phyloP scores from a whole-genome alignment of 2,888 invertebrate species.

The Caradrina kadenii region DNA sequence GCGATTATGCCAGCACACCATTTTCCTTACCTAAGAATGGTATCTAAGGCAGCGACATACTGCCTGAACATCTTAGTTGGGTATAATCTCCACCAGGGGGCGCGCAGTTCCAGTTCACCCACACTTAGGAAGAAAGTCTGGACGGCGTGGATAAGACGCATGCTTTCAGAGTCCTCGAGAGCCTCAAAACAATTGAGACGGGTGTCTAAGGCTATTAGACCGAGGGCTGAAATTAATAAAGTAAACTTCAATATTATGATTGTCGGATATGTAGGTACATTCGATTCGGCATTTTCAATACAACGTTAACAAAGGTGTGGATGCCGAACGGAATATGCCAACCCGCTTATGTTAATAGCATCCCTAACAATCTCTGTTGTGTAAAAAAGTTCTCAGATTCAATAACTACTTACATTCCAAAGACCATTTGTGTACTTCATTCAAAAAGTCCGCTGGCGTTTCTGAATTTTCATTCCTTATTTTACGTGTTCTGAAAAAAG shows the following conservation, averaged over 20 bases:
- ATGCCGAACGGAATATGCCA: too few relatives aligned
- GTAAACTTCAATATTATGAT: neutral
- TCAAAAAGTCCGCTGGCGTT: slow-evolving; percentile 92
- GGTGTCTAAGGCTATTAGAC: slow-evolving; percentile 92
- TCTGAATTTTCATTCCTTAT: slow-evolving; percentile 90
- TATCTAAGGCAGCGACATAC: slow-evolving; percentile 92
- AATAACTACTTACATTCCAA: slow-evolving; percentile 92
- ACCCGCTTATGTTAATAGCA: too few relatives aligned
- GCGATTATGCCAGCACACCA: too few relatives aligned
- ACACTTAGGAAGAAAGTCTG: slow-evolving; percentile 92
- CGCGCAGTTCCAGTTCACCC: slow-evolving; percentile 91
- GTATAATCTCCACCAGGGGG: slow-evolving; percentile 93
- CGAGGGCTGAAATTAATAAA: slow-evolving; percentile 88
- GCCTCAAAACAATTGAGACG: slow-evolving; percentile 92
- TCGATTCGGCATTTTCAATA: too few relatives aligned
- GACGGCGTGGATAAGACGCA: slow-evolving; percentile 92
- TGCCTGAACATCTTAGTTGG: slow-evolving; percentile 91
- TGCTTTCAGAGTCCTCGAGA: slow-evolving; percentile 90
- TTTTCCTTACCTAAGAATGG: slow-evolving; percentile 91
- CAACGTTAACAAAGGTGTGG: too few relatives aligned
- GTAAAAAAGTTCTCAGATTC: too few relatives aligned
- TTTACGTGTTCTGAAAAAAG: slow-evolving; percentile 86
- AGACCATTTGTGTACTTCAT: slow-evolving; percentile 95
- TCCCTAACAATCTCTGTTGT: too few relatives aligned
- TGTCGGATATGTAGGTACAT: too few relatives aligned